phyloP scores from a whole-genome alignment of 2,888 invertebrate genomes.

The Melipona beecheii region DNA sequence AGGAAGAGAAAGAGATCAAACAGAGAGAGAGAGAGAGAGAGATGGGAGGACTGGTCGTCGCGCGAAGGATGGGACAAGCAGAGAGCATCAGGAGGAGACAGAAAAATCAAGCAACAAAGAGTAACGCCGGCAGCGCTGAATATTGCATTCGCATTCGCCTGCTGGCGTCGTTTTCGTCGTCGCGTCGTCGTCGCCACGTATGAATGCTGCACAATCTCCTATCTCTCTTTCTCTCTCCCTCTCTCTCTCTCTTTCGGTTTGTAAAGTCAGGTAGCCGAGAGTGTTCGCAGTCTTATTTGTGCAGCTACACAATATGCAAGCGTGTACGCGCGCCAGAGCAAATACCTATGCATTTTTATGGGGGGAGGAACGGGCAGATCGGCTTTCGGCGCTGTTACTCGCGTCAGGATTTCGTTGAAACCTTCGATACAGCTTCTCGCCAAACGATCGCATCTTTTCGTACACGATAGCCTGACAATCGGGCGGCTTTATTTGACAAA shows the following conservation, averaged over 20 bases:
- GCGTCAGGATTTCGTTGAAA: conserved; percentile 26
- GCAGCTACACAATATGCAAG: conserved; percentile 31
- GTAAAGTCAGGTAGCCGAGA: conserved; percentile 45
- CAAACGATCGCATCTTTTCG: conserved; percentile 2
- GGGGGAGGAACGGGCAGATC: conserved; percentile 43
- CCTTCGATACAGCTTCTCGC: conserved; percentile 3
- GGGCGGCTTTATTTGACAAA: neutral
- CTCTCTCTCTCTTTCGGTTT: conserved; percentile 25
- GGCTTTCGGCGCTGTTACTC: conserved; percentile 45
- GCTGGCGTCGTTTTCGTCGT: conserved; percentile 51
- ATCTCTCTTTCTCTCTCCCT: conserved; percentile 22
- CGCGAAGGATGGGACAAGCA: conserved; percentile 17
- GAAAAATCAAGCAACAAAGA: conserved; percentile 71
- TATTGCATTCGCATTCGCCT: conserved; percentile 65
- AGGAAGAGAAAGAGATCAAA: too few species aligned
- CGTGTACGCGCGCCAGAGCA: neutral
- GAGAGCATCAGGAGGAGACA: conserved; percentile 58
- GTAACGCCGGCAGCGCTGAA: conserved; percentile 63
- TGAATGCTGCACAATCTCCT: conserved; percentile 57
- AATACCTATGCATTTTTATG: conserved; percentile 52
- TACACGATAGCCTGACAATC: neutral
- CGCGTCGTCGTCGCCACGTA: conserved; percentile 46
- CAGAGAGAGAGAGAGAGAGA: neutral
- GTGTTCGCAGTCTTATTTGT: conserved; percentile 53
- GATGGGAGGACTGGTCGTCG: conserved; percentile 13